Evolutionary conservation across 2,797 vertebrate genomes (phyloP).

Genomic region (Chelmon rostratus): DNA sequence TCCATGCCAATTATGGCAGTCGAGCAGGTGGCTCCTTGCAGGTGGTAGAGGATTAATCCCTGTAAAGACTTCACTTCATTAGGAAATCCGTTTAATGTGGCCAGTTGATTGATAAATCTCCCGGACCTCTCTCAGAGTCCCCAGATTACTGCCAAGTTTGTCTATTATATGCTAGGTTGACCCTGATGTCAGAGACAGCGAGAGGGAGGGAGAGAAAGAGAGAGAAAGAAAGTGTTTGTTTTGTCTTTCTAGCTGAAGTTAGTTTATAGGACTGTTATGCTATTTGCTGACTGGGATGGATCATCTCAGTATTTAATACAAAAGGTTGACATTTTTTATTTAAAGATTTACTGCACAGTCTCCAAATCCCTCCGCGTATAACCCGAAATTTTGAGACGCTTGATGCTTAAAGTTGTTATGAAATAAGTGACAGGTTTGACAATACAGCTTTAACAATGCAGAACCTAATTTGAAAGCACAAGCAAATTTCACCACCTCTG

Average conservation of each 20-base stretch:
- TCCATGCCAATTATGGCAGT: conserved; percentile 88
- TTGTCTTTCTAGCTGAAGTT: conserved; percentile 74
- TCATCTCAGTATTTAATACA: conserved; percentile 44
- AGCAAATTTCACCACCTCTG: conserved; percentile 30
- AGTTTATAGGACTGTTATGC: conserved; percentile 64
- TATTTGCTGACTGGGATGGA: conserved; percentile 67
- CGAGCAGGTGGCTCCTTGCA: conserved; percentile 90
- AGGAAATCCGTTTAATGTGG: conserved; percentile 91
- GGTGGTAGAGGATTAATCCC: conserved; percentile 90
- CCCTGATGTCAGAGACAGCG: conserved; percentile 78
- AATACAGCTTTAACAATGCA: conserved; percentile 33
- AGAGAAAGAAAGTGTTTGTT: conserved; percentile 60
- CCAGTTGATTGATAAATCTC: conserved; percentile 90
- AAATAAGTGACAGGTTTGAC: conserved; percentile 46
- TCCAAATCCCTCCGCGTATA: conserved; percentile 19
- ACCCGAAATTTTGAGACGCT: conserved; percentile 20
- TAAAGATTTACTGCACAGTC: conserved; percentile 29
- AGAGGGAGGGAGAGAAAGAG: conserved; percentile 49
- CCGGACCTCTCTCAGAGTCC: conserved; percentile 85
- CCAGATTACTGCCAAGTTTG: conserved; percentile 86
- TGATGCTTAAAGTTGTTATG: conserved; percentile 23
- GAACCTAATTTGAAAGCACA: conserved; percentile 44
- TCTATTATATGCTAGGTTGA: conserved; percentile 83
- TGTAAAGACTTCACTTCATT: conserved; percentile 91
- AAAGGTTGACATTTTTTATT: conserved; percentile 26